These are phyloP conservation scores for Eucera pruinosa DNA, from an alignment of 2,888 invertebrate genomes.

Conservation along the genomic window DNA sequence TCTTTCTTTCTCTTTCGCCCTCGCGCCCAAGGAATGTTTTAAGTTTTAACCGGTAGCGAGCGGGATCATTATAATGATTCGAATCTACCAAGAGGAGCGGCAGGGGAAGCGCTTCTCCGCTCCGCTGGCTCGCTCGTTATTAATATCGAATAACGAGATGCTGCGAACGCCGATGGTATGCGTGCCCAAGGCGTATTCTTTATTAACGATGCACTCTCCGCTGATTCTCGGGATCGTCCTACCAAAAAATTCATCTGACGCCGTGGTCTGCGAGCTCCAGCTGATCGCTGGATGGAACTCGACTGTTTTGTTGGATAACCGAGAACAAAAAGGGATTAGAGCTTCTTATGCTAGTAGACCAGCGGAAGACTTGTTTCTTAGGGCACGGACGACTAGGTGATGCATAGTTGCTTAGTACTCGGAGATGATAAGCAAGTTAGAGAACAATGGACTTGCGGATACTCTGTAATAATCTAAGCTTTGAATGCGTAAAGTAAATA, in stretches of 20 bases:
- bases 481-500: too few species aligned
- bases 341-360: conserved; percentile 2
- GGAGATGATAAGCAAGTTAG: conserved; percentile 27
- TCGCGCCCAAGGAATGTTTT: conserved; percentile 74
- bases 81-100: conserved; percentile 74
- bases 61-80: conserved; percentile 82
- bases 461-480: too few species aligned
- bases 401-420: background rate
- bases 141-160: conserved; percentile 84
- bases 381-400: conserved; percentile 4
- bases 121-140: conserved; percentile 77
- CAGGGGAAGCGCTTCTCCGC: conserved; percentile 48
- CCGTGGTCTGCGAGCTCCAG: conserved; percentile 15
- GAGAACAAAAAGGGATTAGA: conserved; percentile 20
- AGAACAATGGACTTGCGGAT: background rate
- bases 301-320: background rate
- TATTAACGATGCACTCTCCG: conserved; percentile 81
- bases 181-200: conserved; percentile 80
- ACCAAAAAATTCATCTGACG: conserved; percentile 71
- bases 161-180: conserved; percentile 78
- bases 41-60: conserved; percentile 78
- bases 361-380: conserved; percentile 30
- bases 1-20: conserved; percentile 13
- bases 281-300: conserved; percentile 24
- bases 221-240: conserved; percentile 56